Conservation (phyloP, 30 jellyfish, hydroid and myxozoan genomes). For the Cassiopea xamachana region DNA sequence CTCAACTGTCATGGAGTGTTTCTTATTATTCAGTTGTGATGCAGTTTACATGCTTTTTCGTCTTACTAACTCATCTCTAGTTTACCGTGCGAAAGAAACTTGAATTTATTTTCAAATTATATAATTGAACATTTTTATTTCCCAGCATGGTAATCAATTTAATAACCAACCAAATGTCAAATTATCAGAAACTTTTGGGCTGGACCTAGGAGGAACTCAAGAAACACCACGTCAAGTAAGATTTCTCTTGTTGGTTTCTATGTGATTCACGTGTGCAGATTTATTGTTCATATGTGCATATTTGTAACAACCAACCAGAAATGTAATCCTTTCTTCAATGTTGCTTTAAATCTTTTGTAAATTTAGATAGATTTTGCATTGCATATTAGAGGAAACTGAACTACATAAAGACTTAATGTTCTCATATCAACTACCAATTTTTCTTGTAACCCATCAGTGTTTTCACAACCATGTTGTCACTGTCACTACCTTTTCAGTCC, state of each 20-base stretch:
- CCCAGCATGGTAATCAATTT: slow-evolving; percentile 89
- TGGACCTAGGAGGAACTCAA: slow-evolving; percentile 95
- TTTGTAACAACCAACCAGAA: too few species aligned
- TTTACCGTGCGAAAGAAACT: too few species aligned
- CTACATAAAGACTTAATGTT: not conserved
- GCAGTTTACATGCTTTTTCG: too few species aligned
- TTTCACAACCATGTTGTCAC: too few species aligned
- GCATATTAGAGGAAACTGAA: not conserved
- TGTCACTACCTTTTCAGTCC: slow-evolving; percentile 49
- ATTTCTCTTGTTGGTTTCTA: not conserved
- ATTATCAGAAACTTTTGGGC: slow-evolving; percentile 94
- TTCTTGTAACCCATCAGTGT: too few species aligned
- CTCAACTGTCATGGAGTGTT: too few species aligned
- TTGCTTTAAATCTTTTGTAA: not conserved
- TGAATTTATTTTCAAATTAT: not conserved
- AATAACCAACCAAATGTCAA: slow-evolving; percentile 89
- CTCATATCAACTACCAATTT: not conserved
- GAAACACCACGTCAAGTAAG: slow-evolving; percentile 98
- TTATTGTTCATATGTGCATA: not conserved
- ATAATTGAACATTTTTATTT: not conserved
- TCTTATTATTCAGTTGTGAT: too few species aligned
- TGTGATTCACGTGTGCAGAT: not conserved
- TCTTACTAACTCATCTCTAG: too few species aligned
- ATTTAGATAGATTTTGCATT: not conserved
- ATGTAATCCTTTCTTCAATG: too few species aligned